Percentiles rank a stretch among this genome's conserved stretches.
phyloP scores from a whole-genome alignment of 2,797 vertebrate species.

The Fistularia tabacaria region DNA sequence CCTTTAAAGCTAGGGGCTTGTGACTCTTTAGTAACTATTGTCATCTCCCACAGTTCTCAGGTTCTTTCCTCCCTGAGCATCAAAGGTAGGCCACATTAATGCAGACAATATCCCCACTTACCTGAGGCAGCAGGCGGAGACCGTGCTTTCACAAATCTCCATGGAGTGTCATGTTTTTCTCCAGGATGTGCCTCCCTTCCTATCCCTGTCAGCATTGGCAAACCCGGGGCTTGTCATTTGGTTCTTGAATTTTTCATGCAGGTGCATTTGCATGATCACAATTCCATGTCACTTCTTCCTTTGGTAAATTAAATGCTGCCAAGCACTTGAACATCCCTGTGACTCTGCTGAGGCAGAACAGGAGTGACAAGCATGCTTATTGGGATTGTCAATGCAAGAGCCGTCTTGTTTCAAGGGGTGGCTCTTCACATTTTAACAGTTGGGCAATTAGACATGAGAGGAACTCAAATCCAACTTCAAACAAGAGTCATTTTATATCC shows the following conservation, averaged over 20 bases:
- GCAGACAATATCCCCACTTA: constrained; percentile 70
- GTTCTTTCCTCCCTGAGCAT: constrained; percentile 60
- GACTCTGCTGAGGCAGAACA: constrained; percentile 55
- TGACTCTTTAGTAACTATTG: constrained; percentile 68
- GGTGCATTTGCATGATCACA: constrained; percentile 72
- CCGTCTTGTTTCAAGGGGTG: constrained; percentile 60
- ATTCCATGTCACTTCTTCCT: constrained; percentile 54
- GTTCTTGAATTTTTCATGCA: constrained; percentile 73
- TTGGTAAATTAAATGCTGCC: constrained; percentile 48
- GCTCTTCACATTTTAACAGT: constrained; percentile 37
- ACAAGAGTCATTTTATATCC: constrained; percentile 37
- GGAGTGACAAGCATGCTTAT: constrained; percentile 52
- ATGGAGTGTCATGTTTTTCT: constrained; percentile 58
- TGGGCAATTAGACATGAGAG: constrained; percentile 52
- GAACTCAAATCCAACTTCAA: constrained; percentile 27
- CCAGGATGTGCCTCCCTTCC: constrained; percentile 55
- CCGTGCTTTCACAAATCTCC: constrained; percentile 65
- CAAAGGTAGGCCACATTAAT: constrained; percentile 70
- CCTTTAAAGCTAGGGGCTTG: constrained; percentile 68
- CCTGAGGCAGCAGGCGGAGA: constrained; percentile 75
- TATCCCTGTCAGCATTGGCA: constrained; percentile 60
- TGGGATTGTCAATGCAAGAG: constrained; percentile 58
- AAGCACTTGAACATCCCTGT: constrained; percentile 40
- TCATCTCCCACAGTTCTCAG: constrained; percentile 54
- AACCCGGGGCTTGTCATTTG: constrained; percentile 65